Conservation (phyloP, 2,113 vertebrate species). For the Bettongia penicillata region DNA sequence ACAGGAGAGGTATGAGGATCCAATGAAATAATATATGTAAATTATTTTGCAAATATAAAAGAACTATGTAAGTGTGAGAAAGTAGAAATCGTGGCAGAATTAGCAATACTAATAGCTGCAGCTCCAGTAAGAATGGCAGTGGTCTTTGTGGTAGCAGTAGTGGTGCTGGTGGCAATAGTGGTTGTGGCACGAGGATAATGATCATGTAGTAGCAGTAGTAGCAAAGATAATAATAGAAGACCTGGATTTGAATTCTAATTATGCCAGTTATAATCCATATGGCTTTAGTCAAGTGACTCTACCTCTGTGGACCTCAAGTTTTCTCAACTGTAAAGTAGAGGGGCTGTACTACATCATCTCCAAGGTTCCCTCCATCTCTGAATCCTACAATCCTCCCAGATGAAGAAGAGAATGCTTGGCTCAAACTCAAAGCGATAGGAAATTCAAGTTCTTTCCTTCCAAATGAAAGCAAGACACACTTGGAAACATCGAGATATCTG, state of each 20-base stretch:
- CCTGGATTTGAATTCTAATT: not conserved
- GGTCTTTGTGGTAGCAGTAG: not conserved
- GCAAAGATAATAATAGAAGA: not conserved
- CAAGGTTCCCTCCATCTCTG: not conserved
- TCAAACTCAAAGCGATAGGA: conserved; percentile 66
- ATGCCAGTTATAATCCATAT: not conserved
- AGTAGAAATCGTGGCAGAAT: not conserved
- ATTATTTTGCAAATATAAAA: not conserved
- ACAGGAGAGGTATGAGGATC: not conserved
- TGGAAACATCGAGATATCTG: conserved; percentile 64
- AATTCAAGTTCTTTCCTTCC: conserved; percentile 60
- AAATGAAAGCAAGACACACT: conserved; percentile 64
- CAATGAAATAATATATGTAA: not conserved
- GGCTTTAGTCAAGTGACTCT: not conserved
- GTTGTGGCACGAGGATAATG: not conserved
- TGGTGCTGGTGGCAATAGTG: not conserved
- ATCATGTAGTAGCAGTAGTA: not conserved
- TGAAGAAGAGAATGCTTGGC: conserved; percentile 48
- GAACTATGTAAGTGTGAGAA: not conserved
- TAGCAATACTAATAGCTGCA: too few species aligned
- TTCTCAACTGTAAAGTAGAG: not conserved
- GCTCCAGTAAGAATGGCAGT: not conserved
- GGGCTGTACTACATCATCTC: not conserved
- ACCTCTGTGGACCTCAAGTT: not conserved
- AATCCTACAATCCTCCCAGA: conserved; percentile 13